Evolutionary conservation across 2,888 invertebrate species (phyloP), one percentile per base, ranked within the genome.

Genomic region (Cryptophagus acutangulus): DNA sequence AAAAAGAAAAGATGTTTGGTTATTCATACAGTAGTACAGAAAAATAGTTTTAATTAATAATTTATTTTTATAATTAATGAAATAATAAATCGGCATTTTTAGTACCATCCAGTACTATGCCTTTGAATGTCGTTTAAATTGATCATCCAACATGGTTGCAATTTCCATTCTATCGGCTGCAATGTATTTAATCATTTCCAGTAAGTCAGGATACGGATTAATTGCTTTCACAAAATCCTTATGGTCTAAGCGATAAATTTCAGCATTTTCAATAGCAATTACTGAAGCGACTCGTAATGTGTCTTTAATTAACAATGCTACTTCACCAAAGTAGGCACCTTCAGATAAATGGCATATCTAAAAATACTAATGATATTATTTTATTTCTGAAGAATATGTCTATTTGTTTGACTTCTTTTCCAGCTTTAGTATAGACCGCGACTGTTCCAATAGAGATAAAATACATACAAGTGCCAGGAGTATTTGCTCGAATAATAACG

Each of bases 361-460:
- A 13, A 58, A 54, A 13, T 15, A n/a, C n/a, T n/a, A n/a, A n/a
- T n/a, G n/a, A n/a, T n/a, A n/a, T n/a, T n/a, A n/a, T 10, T 13
- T 13, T 12, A 14, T 18, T 13, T 16, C n/a, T 26, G 2, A 24
- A 76, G 14, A 76, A 69, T n/a, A n/a, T n/a, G n/a, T n/a, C n/a
- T n/a, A n/a, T n/a, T n/a, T n/a, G n/a, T n/a, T n/a, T 6, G 47
- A 66, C 67, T 58, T 70, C 69, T 58, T 61, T 62, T 24, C 75
- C 76, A 0, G 69, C 66, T 33, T 60, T 56, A 1, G 74, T 73
- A 47, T 73, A 75, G 36, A 75, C 68, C 0, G 75, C 75, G 1
- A 77, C 76, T 0, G 75, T 74, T 2, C 78, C 78, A 10, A 65
- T 69, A 1, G 73, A 72, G 40, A 78, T 76, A 51, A 77, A 77